Conservation (phyloP, 2,888 invertebrate species). For the Diaphora mendica region DNA sequence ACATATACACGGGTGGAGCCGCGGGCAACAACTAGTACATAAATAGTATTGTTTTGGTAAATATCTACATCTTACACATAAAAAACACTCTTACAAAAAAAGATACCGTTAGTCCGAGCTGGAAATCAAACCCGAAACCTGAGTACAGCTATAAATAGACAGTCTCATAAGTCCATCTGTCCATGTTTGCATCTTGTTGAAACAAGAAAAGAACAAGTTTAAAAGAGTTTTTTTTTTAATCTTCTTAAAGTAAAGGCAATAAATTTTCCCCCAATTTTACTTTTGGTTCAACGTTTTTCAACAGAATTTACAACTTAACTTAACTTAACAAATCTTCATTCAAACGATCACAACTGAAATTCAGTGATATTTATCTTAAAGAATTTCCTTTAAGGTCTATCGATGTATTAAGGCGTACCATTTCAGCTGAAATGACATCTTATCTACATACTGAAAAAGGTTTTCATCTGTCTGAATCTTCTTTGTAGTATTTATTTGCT, state of each 20-base stretch:
- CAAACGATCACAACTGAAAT: not conserved
- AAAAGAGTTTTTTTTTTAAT: not conserved
- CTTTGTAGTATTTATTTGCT: not conserved
- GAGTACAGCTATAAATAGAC: no score
- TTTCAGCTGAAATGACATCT: not conserved
- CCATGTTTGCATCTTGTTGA: not conserved
- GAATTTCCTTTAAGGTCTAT: not conserved
- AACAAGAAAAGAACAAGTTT: not conserved
- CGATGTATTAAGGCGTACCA: not conserved
- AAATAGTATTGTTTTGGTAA: no score
- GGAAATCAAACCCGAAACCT: no score
- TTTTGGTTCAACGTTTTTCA: not conserved
- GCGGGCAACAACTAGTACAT: no score
- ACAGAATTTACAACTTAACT: not conserved
- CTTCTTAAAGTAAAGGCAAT: not conserved
- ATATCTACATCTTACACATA: no score
- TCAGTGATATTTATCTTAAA: not conserved
- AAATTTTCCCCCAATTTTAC: not conserved
- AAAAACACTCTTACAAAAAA: no score
- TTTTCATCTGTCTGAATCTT: not conserved
- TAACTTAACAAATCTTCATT: not conserved
- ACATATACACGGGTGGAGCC: no score
- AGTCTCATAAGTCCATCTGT: not conserved
- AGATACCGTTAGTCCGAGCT: no score
- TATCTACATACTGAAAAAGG: not conserved